Evolutionary conservation across 2,113 vertebrate genomes (phyloP).

Genomic region (Chitala chitala): DNA sequence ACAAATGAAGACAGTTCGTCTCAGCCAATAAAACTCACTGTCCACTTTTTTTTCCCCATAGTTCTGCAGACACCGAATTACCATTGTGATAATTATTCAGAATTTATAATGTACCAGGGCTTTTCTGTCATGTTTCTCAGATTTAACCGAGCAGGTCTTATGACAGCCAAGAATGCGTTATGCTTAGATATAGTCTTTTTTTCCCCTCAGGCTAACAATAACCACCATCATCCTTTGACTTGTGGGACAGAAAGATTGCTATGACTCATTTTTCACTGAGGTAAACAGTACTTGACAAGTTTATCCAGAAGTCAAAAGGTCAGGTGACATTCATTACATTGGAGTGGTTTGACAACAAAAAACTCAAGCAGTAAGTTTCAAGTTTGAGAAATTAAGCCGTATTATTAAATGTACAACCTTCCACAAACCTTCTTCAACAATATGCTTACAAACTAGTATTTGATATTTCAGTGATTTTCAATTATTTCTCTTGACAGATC

Average conservation of each 20-base stretch:
- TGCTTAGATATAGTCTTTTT: conserved; percentile 26
- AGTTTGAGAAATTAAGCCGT: no score
- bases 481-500: no score
- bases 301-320: no score
- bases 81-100: conserved; percentile 40
- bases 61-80: neutral
- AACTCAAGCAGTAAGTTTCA: no score
- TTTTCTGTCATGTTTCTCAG: conserved; percentile 30
- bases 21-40: neutral
- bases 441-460: no score
- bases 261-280: no score
- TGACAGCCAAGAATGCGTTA: conserved; percentile 29
- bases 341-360: no score
- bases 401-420: no score
- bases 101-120: conserved; percentile 38
- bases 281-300: no score
- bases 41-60: neutral
- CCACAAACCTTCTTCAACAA: no score
- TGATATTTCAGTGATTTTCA: no score
- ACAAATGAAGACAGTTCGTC: conserved; percentile 5
- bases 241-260: conserved; percentile 3
- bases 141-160: conserved; percentile 43
- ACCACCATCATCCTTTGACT: conserved; percentile 24
- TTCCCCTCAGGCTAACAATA: neutral
- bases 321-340: no score